phyloP scores from a whole-genome alignment of 1,140 invertebrate species.

The Heterodera carotae region DNA sequence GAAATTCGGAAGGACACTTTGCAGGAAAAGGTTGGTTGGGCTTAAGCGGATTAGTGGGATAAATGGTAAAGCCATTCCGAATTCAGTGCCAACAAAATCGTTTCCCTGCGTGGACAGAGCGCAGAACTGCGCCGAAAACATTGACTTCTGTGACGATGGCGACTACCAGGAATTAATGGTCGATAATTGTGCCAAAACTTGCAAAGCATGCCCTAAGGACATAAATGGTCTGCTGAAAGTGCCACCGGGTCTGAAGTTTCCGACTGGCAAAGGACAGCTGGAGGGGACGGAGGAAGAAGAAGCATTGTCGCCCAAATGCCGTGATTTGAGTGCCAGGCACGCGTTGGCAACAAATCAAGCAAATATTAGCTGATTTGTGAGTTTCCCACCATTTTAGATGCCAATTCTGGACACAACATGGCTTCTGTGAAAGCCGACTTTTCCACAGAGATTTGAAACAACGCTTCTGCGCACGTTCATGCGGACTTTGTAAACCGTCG shows the following conservation, averaged over 20 bases:
- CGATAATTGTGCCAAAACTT: slow-evolving; percentile 22
- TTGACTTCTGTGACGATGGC: slow-evolving; percentile 1
- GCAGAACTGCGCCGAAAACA: slow-evolving; percentile 25
- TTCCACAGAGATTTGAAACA: slow-evolving; percentile 17
- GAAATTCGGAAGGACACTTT: background rate
- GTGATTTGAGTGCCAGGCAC: slow-evolving; percentile 16
- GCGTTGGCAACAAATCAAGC: background rate
- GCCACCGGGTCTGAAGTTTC: background rate
- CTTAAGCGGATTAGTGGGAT: background rate
- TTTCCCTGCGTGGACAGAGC: slow-evolving; percentile 20
- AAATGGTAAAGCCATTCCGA: background rate
- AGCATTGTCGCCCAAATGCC: background rate
- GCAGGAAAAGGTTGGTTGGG: background rate
- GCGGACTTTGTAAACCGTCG: slow-evolving; percentile 15
- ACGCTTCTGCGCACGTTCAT: slow-evolving; percentile 20
- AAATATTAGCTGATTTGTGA: background rate
- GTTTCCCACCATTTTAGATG: slow-evolving; percentile 6
- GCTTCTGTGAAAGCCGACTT: slow-evolving; percentile 17
- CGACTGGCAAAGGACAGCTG: background rate
- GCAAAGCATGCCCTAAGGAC: slow-evolving; percentile 8
- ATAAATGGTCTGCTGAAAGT: background rate
- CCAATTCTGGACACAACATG: slow-evolving; percentile 17
- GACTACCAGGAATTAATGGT: slow-evolving; percentile 4
- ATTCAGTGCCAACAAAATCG: slow-evolving; percentile 1
- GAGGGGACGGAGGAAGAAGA: background rate